phyloP scores from a whole-genome alignment of 2,113 vertebrate genomes.

The Ctenodactylus gundi region DNA sequence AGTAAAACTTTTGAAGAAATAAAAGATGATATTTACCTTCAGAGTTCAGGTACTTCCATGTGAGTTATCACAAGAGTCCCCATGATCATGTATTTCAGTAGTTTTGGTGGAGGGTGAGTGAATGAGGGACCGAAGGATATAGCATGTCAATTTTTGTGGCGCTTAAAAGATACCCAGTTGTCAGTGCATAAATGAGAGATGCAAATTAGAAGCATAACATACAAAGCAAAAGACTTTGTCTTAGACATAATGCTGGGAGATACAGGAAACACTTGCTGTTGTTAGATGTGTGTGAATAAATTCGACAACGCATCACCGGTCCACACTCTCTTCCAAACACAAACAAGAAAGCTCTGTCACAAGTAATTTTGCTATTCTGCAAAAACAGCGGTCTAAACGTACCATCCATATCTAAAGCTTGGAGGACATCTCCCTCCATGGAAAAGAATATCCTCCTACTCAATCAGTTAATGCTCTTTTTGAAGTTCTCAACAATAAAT shows the following conservation, averaged over 20 bases:
- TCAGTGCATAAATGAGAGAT: background rate
- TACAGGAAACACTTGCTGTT: background rate
- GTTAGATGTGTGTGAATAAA: background rate
- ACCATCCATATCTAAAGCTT: background rate
- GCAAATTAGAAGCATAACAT: background rate
- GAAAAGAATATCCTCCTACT: slow-evolving; percentile 40
- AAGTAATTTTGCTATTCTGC: background rate
- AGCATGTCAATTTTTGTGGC: background rate
- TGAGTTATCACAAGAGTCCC: background rate
- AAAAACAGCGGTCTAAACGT: slow-evolving; percentile 5
- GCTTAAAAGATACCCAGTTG: background rate
- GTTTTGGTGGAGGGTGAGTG: background rate
- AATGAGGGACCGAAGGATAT: background rate
- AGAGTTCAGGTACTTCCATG: background rate
- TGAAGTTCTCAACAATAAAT: too few relatives aligned
- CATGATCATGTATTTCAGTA: too few relatives aligned
- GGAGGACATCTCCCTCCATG: slow-evolving; percentile 9
- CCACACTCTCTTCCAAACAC: background rate
- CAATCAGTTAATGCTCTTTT: slow-evolving; percentile 22
- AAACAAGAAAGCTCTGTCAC: background rate
- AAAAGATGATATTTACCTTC: background rate
- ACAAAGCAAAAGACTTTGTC: background rate
- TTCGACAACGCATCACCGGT: background rate
- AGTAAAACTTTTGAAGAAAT: background rate
- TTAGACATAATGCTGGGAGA: background rate